Conservation (phyloP, 92 coral and sea anemone genomes). For the Zoanthus gigantus region DNA sequence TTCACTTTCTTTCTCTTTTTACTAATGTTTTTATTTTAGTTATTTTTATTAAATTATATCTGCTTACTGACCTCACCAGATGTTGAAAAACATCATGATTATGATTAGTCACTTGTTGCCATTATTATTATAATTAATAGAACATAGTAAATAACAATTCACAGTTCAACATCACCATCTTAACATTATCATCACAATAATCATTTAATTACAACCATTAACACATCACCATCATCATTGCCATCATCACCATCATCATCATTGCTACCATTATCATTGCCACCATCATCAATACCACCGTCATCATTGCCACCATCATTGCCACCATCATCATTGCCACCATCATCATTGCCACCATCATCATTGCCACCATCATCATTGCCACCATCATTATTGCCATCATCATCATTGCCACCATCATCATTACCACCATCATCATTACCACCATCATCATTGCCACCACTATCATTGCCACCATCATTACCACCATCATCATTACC, state of each 20-base stretch:
- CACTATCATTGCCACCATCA: not conserved
- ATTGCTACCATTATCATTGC: not conserved
- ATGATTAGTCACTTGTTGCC: no score
- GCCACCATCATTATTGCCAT: not conserved
- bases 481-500: not conserved
- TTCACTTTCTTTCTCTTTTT: no score
- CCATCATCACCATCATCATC: not conserved
- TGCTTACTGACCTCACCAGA: no score
- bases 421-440: not conserved
- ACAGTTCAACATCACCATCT: no score
- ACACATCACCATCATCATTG: not conserved
- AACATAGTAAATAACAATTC: no score
- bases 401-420: not conserved
- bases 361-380: not conserved
- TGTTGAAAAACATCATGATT: no score
- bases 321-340: not conserved
- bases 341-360: not conserved
- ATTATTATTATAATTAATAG: no score
- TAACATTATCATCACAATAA: no score
- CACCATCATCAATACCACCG: no score
- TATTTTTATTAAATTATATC: no score
- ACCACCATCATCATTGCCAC: not conserved
- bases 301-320: not conserved
- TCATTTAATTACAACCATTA: no score
- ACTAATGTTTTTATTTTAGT: no score